Evolutionary conservation across 2,888 invertebrate species (phyloP).

Genomic region (Myopa tessellatipennis): DNA sequence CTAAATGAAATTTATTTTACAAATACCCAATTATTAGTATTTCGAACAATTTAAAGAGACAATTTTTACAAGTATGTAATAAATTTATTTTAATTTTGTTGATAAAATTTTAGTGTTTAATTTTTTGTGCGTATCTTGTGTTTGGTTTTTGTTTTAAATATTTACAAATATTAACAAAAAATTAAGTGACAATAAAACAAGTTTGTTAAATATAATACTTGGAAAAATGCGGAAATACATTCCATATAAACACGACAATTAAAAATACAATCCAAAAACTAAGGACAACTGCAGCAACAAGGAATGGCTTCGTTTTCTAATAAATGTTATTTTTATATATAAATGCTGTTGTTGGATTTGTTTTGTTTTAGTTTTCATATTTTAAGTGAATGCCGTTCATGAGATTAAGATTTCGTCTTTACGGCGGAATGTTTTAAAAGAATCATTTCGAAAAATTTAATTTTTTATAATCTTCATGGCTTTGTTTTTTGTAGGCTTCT

Average conservation of each 20-base stretch:
- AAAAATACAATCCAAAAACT: not conserved
- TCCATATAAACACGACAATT: constrained; percentile 27
- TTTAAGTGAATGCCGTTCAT: not conserved
- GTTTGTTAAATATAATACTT: constrained; percentile 38
- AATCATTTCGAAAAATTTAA: not conserved
- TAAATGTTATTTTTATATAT: constrained; percentile 11
- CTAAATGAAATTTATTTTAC: too few relatives aligned
- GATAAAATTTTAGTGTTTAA: constrained; percentile 16
- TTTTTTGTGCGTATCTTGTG: constrained; percentile 12
- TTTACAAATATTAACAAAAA: constrained; percentile 33
- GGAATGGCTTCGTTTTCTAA: constrained; percentile 10
- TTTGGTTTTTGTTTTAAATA: constrained; percentile 25
- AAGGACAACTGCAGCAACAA: constrained; percentile 10
- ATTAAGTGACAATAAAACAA: constrained; percentile 29
- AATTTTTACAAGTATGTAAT: not conserved
- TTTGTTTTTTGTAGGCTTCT: constrained; percentile 26
- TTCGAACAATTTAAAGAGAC: too few relatives aligned
- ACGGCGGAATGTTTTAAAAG: constrained; percentile 38
- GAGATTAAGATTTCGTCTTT: too few relatives aligned
- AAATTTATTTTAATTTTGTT: constrained; percentile 2
- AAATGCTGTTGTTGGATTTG: constrained; percentile 22
- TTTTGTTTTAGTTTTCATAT: constrained; percentile 26
- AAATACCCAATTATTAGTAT: too few relatives aligned
- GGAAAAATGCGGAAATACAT: constrained; percentile 30
- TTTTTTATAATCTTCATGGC: constrained; percentile 10